These are phyloP conservation scores for Martes martes DNA, from an alignment of 2,113 vertebrate genomes.

Conservation along the genomic window DNA sequence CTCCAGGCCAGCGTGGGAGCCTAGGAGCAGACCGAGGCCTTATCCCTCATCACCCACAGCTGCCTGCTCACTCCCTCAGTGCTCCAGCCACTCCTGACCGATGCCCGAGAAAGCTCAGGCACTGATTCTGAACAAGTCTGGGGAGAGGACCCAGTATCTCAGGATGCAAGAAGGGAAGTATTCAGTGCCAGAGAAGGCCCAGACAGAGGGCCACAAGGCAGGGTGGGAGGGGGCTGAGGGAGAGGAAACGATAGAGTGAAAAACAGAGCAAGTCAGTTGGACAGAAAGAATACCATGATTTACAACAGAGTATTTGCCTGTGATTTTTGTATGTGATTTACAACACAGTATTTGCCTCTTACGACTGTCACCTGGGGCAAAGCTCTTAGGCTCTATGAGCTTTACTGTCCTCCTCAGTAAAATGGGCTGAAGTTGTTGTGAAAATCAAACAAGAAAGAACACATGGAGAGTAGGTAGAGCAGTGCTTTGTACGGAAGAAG, in stretches of 20 bases:
- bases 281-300: neutral
- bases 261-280: neutral
- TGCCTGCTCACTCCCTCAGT: neutral
- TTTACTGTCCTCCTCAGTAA: neutral
- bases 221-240: neutral
- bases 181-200: neutral
- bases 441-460: neutral
- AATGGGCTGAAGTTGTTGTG: neutral
- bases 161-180: neutral
- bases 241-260: neutral
- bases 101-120: neutral
- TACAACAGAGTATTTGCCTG: neutral
- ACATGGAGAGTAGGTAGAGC: neutral
- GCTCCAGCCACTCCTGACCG: neutral
- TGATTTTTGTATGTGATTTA: too few relatives aligned
- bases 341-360: neutral
- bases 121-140: neutral
- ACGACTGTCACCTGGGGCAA: neutral
- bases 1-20: neutral
- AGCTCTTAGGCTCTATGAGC: neutral
- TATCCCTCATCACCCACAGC: neutral
- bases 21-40: neutral
- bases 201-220: neutral
- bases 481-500: neutral
- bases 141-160: neutral